Evolutionary conservation across 2,113 vertebrate genomes (phyloP), one percentile per base, ranked within the genome.

Genomic region (Megaceryle torquata): DNA sequence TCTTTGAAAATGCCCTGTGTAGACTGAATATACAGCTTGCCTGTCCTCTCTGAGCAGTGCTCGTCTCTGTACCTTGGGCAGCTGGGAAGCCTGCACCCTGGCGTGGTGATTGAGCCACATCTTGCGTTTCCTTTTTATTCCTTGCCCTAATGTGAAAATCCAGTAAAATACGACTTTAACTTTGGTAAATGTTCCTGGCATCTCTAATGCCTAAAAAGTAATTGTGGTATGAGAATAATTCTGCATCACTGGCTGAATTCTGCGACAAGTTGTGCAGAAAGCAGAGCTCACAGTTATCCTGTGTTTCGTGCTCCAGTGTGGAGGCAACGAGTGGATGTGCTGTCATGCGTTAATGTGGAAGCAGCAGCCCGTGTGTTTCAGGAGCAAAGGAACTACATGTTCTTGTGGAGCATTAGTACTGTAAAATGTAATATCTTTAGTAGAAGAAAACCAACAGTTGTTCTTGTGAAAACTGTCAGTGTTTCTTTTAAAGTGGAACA

Each of bases 271-370:
- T 41, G 67, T 68, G 46, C 25, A 51, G 69, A 33, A 50, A 44
- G 44, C 13, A 15, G 59, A 77, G 54, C 10, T 3, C 19, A 2
- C 0, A 0, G 33, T 6, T 72, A 8, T 46, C 59, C 33, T 51
- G 18, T 48, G 33, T 61, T 25, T 31, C 8, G 1, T 28, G 17
- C 59, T 81, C 12, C 20, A 18, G 37, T 17, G 2, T 15, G 26
- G 43, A 77, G 9, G 9, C 67, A 77, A 8, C 0, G 2, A 46
- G 17, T 25, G 35, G 31, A 37, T 53, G 44, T 85, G 67, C 70
- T 65, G 28, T 37, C 56, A 13, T 31, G 69, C 10, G 1, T 71
- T 79, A 26, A 85, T 4, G 5, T 50, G 70, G 63, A 54, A 81
- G 48, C 53, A 86, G 77, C 48, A 84, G 29, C 28, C 64, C 0